Evolutionary conservation across 2,888 invertebrate species (phyloP), one percentile per base, ranked within the genome.

Genomic region (Melanargia galathea): DNA sequence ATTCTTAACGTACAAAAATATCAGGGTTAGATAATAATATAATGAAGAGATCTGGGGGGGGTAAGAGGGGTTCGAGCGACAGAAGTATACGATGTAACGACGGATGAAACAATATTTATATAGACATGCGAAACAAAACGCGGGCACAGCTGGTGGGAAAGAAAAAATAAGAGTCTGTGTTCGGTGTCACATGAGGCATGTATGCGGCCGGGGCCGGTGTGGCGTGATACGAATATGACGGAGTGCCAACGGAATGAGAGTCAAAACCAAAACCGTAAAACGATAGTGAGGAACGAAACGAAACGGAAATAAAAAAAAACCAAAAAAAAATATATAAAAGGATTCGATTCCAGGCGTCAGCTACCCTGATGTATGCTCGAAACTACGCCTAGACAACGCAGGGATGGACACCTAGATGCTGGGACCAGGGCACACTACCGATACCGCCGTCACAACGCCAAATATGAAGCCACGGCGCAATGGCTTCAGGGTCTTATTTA

Each of bases 191-290:
- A 77, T 76, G 75, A 81, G 83, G 63, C 82, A 83, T 89, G 89
- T 90, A 79, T 76, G 75, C 73, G 76, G 76, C 77, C 74, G 62
- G 56, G 79, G 78, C 82, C 83, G 68, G 87, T 87, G 88, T 88
- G 79, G 71, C 81, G 85, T 86, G 88, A 84, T 84, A 86, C 78
- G 81, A 85, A 88, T 87, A 88, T 87, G 90, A 90, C 87, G 76
- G 79, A 83, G 86, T 88, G 87, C 84, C 75, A 78, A 82, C 76
- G 62, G 70, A 79, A 72, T 77, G 72, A 80, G 76, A 75, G 74
- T 72, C 74, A 30, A 74, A 70, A 72, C 72, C 72, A 72, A 71
- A 71, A 76, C 76, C 66, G 75, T 71, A 72, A 64, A 72, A 72
- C 73, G 75, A 76, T 76, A 71, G 73, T 73, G 76, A 79, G 72